Conservation (phyloP, 1,140 invertebrate genomes). For the Drosophila fuyamai region DNA sequence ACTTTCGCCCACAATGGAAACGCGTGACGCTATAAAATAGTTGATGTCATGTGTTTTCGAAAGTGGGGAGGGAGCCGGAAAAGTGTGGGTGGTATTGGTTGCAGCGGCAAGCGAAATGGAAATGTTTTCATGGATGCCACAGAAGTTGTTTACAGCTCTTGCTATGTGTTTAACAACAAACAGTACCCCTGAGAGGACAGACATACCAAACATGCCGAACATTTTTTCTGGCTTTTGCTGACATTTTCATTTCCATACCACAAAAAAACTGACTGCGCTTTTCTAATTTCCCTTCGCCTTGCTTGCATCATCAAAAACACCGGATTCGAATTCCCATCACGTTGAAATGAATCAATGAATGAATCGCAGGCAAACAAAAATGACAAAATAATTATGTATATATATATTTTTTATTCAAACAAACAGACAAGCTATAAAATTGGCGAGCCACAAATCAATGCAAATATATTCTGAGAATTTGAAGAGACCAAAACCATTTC, state of each 20-base stretch:
- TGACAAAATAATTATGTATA: constrained; percentile 11
- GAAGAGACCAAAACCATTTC: constrained; percentile 30
- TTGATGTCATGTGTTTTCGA: constrained; percentile 27
- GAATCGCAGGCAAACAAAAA: constrained; percentile 12
- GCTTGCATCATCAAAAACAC: constrained; percentile 24
- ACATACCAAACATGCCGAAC: constrained; percentile 17
- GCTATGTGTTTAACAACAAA: constrained; percentile 28
- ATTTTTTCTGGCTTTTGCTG: constrained; percentile 14
- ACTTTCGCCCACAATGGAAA: constrained; percentile 56
- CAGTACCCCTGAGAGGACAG: constrained; percentile 1
- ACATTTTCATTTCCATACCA: constrained; percentile 24
- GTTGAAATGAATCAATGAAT: constrained; percentile 52
- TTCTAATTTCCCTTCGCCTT: constrained; percentile 13
- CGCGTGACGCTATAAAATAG: constrained; percentile 49
- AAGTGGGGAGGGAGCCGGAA: constrained; percentile 26
- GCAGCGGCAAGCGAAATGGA: constrained; percentile 5
- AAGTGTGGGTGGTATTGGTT: constrained; percentile 52
- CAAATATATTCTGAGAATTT: constrained; percentile 52
- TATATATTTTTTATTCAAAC: neutral
- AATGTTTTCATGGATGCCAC: constrained; percentile 38
- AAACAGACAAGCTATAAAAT: neutral
- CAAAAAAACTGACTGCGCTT: constrained; percentile 1
- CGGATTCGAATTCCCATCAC: constrained; percentile 57
- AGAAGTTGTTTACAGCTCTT: constrained; percentile 22
- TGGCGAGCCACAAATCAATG: constrained; percentile 33